Conservation (phyloP, 2,113 vertebrate genomes). For the Turdus rufiventris region DNA sequence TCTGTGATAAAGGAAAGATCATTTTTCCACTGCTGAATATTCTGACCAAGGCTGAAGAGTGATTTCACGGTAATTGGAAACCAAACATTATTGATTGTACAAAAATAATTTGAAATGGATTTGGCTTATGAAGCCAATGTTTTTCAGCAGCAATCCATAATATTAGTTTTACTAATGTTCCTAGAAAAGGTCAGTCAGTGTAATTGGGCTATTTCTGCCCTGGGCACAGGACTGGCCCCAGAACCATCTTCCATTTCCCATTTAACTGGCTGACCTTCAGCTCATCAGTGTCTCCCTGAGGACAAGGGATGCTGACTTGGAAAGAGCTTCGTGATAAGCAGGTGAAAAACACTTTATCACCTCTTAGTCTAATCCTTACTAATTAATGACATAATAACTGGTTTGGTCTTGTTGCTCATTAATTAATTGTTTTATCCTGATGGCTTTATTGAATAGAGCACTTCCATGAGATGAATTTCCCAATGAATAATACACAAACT, state of each 20-base stretch:
- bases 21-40: not conserved
- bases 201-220: not conserved
- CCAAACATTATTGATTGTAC: not conserved
- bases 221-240: not conserved
- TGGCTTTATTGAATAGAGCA: not conserved
- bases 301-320: rapidly evolving
- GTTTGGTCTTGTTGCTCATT: not conserved
- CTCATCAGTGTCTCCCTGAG: not conserved
- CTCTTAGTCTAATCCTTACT: not conserved
- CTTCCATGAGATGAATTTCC: not conserved
- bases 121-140: not conserved
- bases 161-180: not conserved
- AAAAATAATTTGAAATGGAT: not conserved
- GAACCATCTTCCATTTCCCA: not conserved
- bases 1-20: not conserved
- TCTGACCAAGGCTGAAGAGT: not conserved
- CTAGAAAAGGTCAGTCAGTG: not conserved
- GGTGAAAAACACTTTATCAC: not conserved
- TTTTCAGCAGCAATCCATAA: not conserved
- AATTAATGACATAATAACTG: conserved; percentile 1
- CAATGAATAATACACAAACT: not conserved
- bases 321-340: not conserved
- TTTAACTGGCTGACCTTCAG: not conserved
- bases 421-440: not conserved
- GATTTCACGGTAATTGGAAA: not conserved